Conservation (phyloP, 2,797 vertebrate genomes). For the Pipistrellus kuhlii region DNA sequence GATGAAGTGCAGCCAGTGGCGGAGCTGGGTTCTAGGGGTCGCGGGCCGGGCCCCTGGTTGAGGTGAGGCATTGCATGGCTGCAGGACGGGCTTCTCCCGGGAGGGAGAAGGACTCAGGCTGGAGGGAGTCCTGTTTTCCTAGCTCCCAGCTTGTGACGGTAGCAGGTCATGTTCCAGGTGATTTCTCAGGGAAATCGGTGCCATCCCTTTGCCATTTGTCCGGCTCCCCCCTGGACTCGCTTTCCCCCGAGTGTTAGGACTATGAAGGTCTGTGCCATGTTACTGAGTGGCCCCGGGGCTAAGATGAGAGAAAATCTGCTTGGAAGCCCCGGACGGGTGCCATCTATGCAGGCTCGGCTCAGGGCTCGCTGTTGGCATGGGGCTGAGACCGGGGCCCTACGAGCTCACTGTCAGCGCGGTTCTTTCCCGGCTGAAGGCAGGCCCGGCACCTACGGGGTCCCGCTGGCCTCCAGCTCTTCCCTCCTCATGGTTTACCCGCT, state of each 20-base stretch:
- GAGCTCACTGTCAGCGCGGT: no score
- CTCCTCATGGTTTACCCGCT: no score
- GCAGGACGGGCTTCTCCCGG: not conserved
- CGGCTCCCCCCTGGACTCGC: not conserved
- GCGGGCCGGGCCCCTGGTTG: no score
- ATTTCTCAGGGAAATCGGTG: not conserved
- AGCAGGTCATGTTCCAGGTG: not conserved
- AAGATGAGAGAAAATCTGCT: not conserved
- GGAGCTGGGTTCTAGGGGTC: not conserved
- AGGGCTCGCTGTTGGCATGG: fast-evolving
- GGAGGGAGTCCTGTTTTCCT: not conserved
- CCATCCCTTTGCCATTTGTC: not conserved
- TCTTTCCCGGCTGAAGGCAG: not conserved
- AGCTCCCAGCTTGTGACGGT: not conserved
- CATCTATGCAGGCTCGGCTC: fast-evolving
- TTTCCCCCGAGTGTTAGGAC: not conserved
- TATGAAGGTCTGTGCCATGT: no score
- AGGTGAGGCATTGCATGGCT: no score
- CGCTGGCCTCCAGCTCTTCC: not conserved
- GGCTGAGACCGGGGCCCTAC: not conserved
- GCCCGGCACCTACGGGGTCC: not conserved
- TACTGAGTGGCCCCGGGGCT: not conserved
- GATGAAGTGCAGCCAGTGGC: not conserved
- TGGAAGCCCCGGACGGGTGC: not conserved
- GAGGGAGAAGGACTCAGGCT: not conserved